These are phyloP conservation scores for Drosophila grimshawi DNA, from an alignment of 1,140 invertebrate species.

Conservation along the genomic window DNA sequence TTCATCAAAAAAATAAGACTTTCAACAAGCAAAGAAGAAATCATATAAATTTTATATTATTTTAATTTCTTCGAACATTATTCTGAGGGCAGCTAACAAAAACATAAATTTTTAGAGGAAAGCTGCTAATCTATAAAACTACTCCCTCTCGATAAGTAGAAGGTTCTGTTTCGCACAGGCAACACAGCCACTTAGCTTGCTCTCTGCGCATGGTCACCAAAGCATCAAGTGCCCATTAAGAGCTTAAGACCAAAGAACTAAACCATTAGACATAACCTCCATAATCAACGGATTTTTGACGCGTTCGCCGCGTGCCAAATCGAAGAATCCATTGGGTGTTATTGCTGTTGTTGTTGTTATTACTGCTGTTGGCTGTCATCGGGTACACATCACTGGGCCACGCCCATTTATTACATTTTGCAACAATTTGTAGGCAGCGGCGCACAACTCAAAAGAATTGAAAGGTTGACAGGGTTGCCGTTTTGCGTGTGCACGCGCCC, in stretches of 20 bases:
- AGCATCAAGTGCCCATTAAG: conserved; percentile 80
- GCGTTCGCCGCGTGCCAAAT: conserved; percentile 60
- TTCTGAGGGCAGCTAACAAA: too few relatives aligned
- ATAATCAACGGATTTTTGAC: conserved; percentile 80
- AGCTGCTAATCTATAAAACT: too few relatives aligned
- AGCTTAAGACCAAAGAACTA: conserved; percentile 72
- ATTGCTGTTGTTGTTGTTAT: conserved; percentile 19
- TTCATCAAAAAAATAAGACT: too few relatives aligned
- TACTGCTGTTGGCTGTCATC: conserved; percentile 38
- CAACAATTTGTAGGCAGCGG: conserved; percentile 64
- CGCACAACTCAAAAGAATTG: conserved; percentile 59
- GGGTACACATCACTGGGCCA: too few relatives aligned
- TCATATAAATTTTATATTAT: too few relatives aligned
- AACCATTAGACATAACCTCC: conserved; percentile 56
- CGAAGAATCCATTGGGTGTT: conserved; percentile 35
- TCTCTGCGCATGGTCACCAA: conserved; percentile 19
- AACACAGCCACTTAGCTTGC: background rate
- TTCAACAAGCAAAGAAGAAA: too few relatives aligned
- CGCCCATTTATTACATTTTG: conserved; percentile 79
- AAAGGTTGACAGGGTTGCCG: conserved; percentile 23
- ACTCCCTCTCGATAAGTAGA: conserved; percentile 1
- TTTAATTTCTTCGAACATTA: too few relatives aligned
- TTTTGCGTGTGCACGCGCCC: conserved; percentile 61
- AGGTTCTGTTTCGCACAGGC: background rate
- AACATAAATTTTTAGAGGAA: too few relatives aligned